Conservation (phyloP, 2,797 vertebrate genomes). For the Poliocrania exsul region DNA sequence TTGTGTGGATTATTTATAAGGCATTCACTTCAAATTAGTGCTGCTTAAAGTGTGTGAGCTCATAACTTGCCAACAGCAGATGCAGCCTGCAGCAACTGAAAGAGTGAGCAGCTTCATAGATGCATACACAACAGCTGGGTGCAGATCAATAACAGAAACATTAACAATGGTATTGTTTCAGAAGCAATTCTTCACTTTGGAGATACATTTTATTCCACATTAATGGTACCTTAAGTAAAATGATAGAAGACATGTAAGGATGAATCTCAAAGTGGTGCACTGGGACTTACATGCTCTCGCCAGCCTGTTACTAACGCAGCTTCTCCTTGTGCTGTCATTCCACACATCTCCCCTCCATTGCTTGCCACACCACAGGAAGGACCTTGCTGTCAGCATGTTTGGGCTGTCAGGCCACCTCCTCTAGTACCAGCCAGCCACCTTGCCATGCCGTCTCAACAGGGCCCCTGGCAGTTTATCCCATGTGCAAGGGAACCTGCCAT, state of each 20-base stretch:
- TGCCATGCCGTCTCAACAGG: fast-evolving
- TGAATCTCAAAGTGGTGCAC: constrained; percentile 4
- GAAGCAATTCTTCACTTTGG: constrained; percentile 44
- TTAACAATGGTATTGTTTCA: constrained; percentile 46
- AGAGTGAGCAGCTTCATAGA: neutral
- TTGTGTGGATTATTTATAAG: constrained; percentile 73
- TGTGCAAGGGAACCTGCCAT: neutral
- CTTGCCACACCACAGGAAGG: fast-evolving
- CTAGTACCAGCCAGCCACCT: neutral
- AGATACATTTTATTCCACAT: constrained; percentile 51
- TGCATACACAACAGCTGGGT: constrained; percentile 34
- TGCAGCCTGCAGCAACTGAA: constrained; percentile 37
- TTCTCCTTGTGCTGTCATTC: neutral
- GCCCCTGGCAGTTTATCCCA: neutral
- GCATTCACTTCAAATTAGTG: constrained; percentile 69
- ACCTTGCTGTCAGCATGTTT: neutral
- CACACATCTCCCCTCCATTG: neutral
- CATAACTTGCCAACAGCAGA: constrained; percentile 56
- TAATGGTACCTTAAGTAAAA: constrained; percentile 46
- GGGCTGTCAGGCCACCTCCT: neutral
- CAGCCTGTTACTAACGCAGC: neutral
- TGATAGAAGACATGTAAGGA: constrained; percentile 32
- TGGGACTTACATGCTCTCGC: neutral
- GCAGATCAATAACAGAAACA: constrained; percentile 43
- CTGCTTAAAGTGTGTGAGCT: constrained; percentile 55